Evolutionary conservation across 2,797 vertebrate genomes (phyloP).

Genomic region (Cygnus olor): DNA sequence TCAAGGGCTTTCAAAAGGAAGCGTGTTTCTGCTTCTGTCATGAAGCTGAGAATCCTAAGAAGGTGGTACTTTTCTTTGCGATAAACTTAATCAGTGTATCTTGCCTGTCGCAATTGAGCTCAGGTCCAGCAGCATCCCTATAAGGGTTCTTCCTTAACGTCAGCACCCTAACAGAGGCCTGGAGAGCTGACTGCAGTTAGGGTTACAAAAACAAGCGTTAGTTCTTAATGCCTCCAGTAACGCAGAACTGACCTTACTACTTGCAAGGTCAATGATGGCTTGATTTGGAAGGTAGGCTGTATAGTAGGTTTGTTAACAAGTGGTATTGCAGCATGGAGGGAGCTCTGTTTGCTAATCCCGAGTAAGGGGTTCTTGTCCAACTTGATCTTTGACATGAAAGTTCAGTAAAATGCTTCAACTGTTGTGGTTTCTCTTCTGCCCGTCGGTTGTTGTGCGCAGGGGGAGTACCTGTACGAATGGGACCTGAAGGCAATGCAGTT

Average conservation of each 20-base stretch:
- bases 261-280: neutral
- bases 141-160: neutral
- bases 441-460: neutral
- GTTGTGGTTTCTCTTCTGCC: neutral
- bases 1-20: neutral
- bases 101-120: neutral
- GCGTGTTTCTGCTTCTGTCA: neutral
- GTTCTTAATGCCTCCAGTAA: too few relatives aligned
- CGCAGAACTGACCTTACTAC: neutral
- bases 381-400: neutral
- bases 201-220: neutral
- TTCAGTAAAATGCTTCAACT: neutral
- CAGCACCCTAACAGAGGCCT: neutral
- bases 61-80: neutral
- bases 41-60: neutral
- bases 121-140: neutral
- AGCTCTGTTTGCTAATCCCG: neutral
- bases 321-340: neutral
- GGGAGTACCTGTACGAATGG: neutral
- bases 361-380: neutral
- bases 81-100: fast-evolving
- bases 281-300: neutral
- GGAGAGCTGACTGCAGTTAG: neutral
- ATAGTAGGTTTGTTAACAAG: fast-evolving
- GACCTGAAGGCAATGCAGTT: neutral